A percentile compares a stretch with the other conserved stretches of the same genome.
These are phyloP conservation scores for Eupithecia insigniata DNA, from an alignment of 2,888 invertebrate genomes.

Conservation along the genomic window DNA sequence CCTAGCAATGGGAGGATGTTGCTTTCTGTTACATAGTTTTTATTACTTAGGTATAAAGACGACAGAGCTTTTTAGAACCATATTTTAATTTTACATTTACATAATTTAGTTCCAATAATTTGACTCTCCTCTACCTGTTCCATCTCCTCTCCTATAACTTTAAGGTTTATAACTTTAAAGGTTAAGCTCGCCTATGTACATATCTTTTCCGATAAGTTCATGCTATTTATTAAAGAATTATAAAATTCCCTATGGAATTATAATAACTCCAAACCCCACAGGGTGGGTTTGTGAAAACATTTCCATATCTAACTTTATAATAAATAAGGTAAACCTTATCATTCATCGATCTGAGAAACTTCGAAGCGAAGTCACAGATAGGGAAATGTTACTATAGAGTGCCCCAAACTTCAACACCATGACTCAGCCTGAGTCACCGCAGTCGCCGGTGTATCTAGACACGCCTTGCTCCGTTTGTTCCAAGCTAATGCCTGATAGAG, in stretches of 20 bases:
- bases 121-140: too few species aligned
- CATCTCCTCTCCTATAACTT: too few species aligned
- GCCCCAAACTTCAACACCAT: constrained; percentile 49
- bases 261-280: not conserved
- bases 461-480: constrained; percentile 44
- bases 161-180: too few species aligned
- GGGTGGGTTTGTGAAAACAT: not conserved
- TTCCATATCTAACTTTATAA: too few species aligned
- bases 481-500: constrained; percentile 21
- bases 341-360: constrained; percentile 36
- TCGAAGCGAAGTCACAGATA: constrained; percentile 42
- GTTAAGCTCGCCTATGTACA: too few species aligned
- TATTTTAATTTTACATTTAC: too few species aligned
- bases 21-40: not conserved
- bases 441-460: constrained; percentile 50
- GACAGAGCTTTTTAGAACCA: too few species aligned
- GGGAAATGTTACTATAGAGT: constrained; percentile 36
- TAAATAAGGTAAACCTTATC: too few species aligned
- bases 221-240: too few species aligned
- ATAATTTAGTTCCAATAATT: too few species aligned
- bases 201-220: too few species aligned
- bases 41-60: too few species aligned
- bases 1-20: not conserved
- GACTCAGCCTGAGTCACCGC: constrained; percentile 51
- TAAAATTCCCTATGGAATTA: not conserved